phyloP scores from a whole-genome alignment of 2,797 vertebrate species.

The Mycteria americana region DNA sequence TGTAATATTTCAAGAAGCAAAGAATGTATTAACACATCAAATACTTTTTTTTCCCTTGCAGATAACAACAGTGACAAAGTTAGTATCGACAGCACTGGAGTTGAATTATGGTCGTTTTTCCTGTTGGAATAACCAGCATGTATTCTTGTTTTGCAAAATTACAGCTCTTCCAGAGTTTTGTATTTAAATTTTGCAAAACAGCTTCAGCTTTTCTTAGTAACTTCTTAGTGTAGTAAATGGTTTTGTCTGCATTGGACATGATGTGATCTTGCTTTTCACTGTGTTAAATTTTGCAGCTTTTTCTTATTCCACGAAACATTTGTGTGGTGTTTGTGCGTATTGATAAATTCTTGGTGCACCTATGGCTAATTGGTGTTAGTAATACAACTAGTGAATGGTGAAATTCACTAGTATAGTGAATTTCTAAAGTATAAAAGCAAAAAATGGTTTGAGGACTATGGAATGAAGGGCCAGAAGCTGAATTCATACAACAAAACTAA shows the following conservation, averaged over 20 bases:
- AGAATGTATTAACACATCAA: slow-evolving; percentile 59
- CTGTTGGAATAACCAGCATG: slow-evolving; percentile 75
- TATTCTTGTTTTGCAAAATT: slow-evolving; percentile 71
- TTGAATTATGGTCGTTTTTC: slow-evolving; percentile 68
- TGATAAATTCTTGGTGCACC: not conserved
- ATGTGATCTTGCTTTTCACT: slow-evolving; percentile 55
- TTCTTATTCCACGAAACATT: not conserved
- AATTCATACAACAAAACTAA: not conserved
- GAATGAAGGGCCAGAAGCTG: not conserved
- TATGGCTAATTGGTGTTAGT: not conserved
- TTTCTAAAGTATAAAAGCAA: not conserved
- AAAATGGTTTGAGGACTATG: not conserved
- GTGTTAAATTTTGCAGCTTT: slow-evolving; percentile 11
- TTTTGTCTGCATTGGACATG: slow-evolving; percentile 65
- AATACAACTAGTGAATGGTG: not conserved
- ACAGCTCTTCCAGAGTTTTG: not conserved
- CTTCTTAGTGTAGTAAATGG: slow-evolving; percentile 6
- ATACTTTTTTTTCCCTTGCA: slow-evolving; percentile 79
- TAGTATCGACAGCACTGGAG: slow-evolving; percentile 80
- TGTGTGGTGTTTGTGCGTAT: not conserved
- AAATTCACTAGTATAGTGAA: not conserved
- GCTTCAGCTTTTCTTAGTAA: slow-evolving; percentile 57
- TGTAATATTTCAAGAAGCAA: not conserved
- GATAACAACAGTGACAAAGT: slow-evolving; percentile 86
- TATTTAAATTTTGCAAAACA: slow-evolving; percentile 69